Evolutionary conservation across 2,113 vertebrate species (phyloP).

Genomic region (Jaculus jaculus): DNA sequence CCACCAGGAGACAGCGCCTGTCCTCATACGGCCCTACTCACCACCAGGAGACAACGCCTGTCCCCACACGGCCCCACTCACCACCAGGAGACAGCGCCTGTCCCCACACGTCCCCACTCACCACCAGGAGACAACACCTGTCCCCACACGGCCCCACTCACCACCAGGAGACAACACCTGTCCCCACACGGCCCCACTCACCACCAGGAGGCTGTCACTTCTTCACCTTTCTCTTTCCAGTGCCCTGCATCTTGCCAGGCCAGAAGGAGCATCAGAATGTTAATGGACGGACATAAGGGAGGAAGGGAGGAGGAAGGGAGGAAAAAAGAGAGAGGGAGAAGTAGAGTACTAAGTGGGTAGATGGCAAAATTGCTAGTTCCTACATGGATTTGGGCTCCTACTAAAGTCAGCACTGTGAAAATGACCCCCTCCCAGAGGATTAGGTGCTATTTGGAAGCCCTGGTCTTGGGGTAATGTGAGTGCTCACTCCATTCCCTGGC

Average conservation of each 20-base stretch:
- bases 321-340: background rate
- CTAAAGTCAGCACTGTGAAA: background rate
- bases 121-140: too few species aligned
- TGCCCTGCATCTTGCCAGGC: background rate
- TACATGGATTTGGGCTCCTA: background rate
- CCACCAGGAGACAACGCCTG: too few species aligned
- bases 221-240: background rate
- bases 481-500: background rate
- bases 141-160: too few species aligned
- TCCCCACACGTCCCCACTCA: too few species aligned
- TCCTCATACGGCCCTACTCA: too few species aligned
- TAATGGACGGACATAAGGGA: background rate
- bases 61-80: rapidly evolving
- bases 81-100: too few species aligned
- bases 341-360: background rate
- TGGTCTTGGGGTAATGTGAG: rapidly evolving
- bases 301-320: rapidly evolving
- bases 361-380: slow-evolving; percentile 12
- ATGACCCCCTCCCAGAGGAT: background rate
- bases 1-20: too few species aligned
- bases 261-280: background rate
- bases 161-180: too few species aligned
- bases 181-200: too few species aligned
- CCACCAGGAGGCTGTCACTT: background rate
- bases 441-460: background rate